Evolutionary conservation across 1,140 invertebrate species (phyloP), one percentile per base, ranked within the genome.

Genomic region (Pseudoatta argentina): DNA sequence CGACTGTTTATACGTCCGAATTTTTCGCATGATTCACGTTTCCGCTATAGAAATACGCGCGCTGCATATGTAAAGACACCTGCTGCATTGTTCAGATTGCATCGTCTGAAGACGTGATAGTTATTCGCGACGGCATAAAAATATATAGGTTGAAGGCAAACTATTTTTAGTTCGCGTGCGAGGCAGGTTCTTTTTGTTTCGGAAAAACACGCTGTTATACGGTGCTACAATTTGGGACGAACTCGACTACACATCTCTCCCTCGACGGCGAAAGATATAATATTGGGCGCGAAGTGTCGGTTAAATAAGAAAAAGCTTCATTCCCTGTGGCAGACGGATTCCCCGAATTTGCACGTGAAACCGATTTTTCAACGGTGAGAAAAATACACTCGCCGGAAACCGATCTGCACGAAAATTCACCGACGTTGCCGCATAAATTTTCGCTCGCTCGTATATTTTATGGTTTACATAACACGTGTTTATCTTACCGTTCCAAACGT

Each of bases 61-160:
- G 39, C 55, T 73, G 79, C 79, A 83, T 83, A 75, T 73, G 48
- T 61, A 75, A 75, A 61, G 79, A 75, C 79, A 83, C 69, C 69
- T 83, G 79, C 79, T 83, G 79, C 79, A 83, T 83, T 83, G 79
- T 83, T 83, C 69, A 83, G 79, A 83, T 83, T 83, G 79, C 79
- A 75, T 73, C 55, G 55, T 61, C 55, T 61, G 79, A 83, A 44
- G 39, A 83, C 79, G 79, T 83, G 79, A 83, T 83, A 83, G 79
- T 83, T 83, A 83, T 73, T 21, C 69, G 69, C 79, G 55, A 16
- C 6, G 69, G 69, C 79, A 21, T 75, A 75, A 61, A 83, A 83
- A 83, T 83, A 75, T 83, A 73, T 83, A 73, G 79, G 69, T 83
- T 63, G 79, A 63, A 61, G 79, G 69, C 39, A 63, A 75, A 83